Evolutionary conservation across 2,113 vertebrate species (phyloP).

Genomic region (Machaerirhynchus nigripectus): DNA sequence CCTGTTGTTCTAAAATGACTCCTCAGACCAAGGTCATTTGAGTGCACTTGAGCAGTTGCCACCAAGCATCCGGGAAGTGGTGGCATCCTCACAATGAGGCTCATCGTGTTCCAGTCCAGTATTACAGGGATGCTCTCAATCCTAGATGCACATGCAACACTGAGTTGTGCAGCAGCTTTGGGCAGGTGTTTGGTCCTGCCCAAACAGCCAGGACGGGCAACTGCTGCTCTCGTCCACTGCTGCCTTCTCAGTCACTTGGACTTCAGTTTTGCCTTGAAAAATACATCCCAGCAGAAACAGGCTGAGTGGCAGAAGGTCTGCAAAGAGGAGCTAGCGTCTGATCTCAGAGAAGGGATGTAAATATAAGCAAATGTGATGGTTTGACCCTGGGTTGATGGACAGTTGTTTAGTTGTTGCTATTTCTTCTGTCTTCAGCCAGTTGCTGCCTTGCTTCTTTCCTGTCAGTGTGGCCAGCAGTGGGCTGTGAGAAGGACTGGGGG

Average conservation of each 20-base stretch:
- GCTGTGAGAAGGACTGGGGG: neutral
- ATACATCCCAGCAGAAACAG: neutral
- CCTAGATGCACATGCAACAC: accelerated
- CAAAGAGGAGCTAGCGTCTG: neutral
- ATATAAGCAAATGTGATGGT: too few relatives aligned
- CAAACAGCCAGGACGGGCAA: neutral
- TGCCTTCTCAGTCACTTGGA: neutral
- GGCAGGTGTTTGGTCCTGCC: neutral
- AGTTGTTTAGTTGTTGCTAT: too few relatives aligned
- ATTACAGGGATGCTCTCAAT: neutral
- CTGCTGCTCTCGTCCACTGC: neutral
- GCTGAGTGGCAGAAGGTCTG: neutral
- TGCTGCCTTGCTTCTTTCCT: neutral
- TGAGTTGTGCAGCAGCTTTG: neutral
- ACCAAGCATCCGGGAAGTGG: neutral
- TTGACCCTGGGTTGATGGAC: too few relatives aligned
- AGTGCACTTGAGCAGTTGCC: neutral
- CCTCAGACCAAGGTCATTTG: neutral
- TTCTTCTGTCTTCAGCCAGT: neutral
- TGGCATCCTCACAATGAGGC: neutral
- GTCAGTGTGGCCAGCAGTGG: neutral
- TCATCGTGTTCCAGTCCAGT: neutral
- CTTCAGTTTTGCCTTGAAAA: neutral
- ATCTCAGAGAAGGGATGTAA: neutral
- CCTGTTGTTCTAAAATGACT: neutral